Base-by-base conservation (phyloP, 2,113 vertebrate species). In the Pardalotus punctatus region DNA sequence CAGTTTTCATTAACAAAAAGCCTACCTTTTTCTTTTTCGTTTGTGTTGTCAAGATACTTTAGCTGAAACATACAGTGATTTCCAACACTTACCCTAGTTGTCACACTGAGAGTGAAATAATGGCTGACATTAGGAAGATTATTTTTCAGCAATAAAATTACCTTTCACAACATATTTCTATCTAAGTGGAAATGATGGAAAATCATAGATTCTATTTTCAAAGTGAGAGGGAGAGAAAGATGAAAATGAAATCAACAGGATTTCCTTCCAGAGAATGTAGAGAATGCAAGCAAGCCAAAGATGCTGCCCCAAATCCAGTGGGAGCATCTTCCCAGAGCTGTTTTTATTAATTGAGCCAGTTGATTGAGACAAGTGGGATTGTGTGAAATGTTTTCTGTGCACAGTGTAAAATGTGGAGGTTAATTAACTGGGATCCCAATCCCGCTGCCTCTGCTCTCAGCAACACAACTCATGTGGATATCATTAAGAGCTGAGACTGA, bases 41-140 rank as follows among this genome's bases (percentile, higher is more conserved):
- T 97, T 97, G 96, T 97, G 95, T 97, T 97, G 97, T 97, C 97
- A 97, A 97, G 97, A 97, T 96, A 97, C 95, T 97, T 97, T 97
- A 93, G 84, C 88, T 96, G 97, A 97, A 97, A 97, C 93, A 96
- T 91, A 91, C 92, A 96, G 95, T 89, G 95, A 97, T 97, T 97
- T 97, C 93, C 96, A 94, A 97, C 96, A 97, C 95, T 97, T 97
- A 97, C 94, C 95, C 96, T 94, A 95, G 96, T 97, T 97, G 97
- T 97, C 97, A 97, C 96, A 97, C 96, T 97, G 96, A 97, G 97
- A 97, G 90, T 95, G 93, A 97, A 97, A 97, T 97, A 97, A 97
- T 96, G 97, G 97, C 93, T 97, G 97, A 97, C 96, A 96, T 97
- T 97, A 97, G 95, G 95, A 97, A 97, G 96, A 97, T 96, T 97